phyloP scores from a whole-genome alignment of 2,888 invertebrate species.

The Argynnis bischoffii region DNA sequence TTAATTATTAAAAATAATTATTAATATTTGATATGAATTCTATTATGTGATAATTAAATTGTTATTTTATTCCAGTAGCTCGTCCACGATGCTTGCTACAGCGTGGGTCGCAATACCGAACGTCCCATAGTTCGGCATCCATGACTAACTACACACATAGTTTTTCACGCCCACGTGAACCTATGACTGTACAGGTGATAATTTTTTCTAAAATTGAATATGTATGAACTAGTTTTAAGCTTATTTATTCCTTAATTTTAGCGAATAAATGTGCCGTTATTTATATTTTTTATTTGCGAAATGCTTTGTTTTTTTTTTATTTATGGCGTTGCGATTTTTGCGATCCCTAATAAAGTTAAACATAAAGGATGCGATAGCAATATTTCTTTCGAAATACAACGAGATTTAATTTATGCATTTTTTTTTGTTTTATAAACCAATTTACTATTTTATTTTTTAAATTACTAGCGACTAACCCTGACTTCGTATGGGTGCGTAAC shows the following conservation, averaged over 20 bases:
- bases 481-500: too few relatives aligned
- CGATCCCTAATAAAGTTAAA: not conserved
- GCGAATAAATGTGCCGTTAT: too few relatives aligned
- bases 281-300: not conserved
- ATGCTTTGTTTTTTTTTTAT: not conserved
- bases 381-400: too few relatives aligned
- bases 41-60: too few relatives aligned
- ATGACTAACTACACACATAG: conserved; percentile 12
- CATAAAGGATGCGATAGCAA: too few relatives aligned
- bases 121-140: conserved; percentile 24
- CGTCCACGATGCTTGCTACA: not conserved
- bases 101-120: conserved; percentile 5
- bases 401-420: too few relatives aligned
- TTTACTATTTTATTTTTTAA: too few relatives aligned
- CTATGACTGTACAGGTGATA: conserved; percentile 37
- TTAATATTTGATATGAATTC: too few relatives aligned
- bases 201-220: not conserved
- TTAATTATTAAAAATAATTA: not conserved
- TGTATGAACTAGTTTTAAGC: not conserved
- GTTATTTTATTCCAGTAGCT: not conserved
- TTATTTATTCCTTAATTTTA: not conserved
- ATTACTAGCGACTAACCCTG: too few relatives aligned
- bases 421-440: too few relatives aligned
- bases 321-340: conserved; percentile 3
- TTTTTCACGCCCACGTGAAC: conserved; percentile 31